These are phyloP conservation scores for Agrotis segetum DNA, from an alignment of 2,888 invertebrate genomes.

Conservation along the genomic window DNA sequence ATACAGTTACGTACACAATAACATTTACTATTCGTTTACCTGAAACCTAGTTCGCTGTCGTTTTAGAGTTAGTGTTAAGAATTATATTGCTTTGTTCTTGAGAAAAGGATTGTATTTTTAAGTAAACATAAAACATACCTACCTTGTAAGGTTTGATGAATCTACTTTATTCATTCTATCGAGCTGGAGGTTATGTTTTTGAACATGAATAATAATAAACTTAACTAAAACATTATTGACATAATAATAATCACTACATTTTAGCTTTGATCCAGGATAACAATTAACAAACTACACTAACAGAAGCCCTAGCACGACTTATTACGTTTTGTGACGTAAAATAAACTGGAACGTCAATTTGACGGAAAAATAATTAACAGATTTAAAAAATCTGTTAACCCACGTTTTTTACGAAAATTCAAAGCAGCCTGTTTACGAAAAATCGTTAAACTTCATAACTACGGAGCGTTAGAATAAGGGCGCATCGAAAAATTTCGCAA, in stretches of 20 bases:
- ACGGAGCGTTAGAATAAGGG: slow-evolving; percentile 1
- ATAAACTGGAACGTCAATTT: too few species aligned
- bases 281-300: too few species aligned
- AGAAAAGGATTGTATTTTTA: not conserved
- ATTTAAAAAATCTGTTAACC: too few species aligned
- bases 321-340: too few species aligned
- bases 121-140: not conserved
- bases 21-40: slow-evolving; percentile 2
- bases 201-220: not conserved
- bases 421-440: not conserved
- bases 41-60: slow-evolving; percentile 3
- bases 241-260: not conserved
- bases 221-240: not conserved
- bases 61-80: slow-evolving; percentile 9
- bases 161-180: not conserved
- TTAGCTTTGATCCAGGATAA: too few species aligned
- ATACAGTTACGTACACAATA: slow-evolving; percentile 5
- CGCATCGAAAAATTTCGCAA: slow-evolving; percentile 31
- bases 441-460: not conserved
- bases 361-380: too few species aligned
- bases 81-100: not conserved
- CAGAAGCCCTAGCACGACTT: too few species aligned
- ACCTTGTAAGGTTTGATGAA: not conserved
- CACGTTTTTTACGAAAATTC: too few species aligned
- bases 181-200: not conserved